Evolutionary conservation across 1,140 invertebrate genomes (phyloP).

Genomic region (Drosophila setifemur): DNA sequence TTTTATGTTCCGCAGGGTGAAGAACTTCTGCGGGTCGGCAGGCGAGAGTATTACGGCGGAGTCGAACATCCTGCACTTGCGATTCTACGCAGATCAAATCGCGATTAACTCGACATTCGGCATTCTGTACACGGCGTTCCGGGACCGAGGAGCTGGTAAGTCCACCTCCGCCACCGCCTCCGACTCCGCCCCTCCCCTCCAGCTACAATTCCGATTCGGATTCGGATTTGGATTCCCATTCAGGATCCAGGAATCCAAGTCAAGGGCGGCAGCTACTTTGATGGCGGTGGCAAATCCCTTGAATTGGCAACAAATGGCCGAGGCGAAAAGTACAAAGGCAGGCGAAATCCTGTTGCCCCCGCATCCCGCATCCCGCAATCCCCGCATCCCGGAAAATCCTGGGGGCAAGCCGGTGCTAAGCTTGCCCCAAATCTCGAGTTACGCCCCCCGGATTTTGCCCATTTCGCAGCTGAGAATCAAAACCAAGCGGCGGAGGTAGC

Average conservation of each 20-base stretch:
- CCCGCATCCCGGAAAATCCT: constrained; percentile 35
- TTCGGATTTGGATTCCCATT: background rate
- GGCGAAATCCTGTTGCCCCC: background rate
- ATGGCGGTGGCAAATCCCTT: constrained; percentile 49
- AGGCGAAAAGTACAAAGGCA: constrained; percentile 27
- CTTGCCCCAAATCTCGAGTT: constrained; percentile 38
- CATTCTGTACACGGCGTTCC: constrained; percentile 89
- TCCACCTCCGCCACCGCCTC: no score
- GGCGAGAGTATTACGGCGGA: constrained; percentile 87
- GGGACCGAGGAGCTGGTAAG: constrained; percentile 84
- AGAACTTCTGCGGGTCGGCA: constrained; percentile 91
- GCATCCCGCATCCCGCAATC: no score
- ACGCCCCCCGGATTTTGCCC: constrained; percentile 9
- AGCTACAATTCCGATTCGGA: background rate
- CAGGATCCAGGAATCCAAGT: background rate
- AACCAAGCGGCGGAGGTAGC: background rate
- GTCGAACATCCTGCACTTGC: constrained; percentile 86
- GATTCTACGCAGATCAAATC: constrained; percentile 87
- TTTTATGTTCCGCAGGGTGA: constrained; percentile 81
- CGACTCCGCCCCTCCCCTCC: no score
- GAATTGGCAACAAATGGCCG: constrained; percentile 61
- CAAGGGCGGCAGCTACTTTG: constrained; percentile 9
- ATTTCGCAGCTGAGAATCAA: constrained; percentile 19
- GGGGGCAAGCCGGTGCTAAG: constrained; percentile 60
- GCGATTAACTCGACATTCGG: constrained; percentile 88